Percentiles rank a stretch among this genome's conserved stretches.
Conservation (phyloP, 2,113 vertebrate genomes). For the Gobio gobio region DNA sequence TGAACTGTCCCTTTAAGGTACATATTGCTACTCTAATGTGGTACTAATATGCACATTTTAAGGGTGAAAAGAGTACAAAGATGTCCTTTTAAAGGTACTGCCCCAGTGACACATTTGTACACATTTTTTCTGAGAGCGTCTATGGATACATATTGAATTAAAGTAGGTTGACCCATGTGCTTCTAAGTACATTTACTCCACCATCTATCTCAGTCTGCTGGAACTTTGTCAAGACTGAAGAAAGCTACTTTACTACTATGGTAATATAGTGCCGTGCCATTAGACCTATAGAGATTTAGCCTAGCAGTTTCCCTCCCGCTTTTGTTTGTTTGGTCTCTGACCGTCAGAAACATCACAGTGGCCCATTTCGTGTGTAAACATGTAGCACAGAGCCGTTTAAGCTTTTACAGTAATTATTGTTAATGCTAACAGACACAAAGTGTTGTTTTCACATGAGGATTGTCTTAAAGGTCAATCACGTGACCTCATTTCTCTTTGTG, state of each 20-base stretch:
- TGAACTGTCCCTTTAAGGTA: too few relatives aligned
- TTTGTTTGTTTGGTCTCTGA: not conserved
- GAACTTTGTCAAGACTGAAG: not conserved
- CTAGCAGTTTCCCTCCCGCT: not conserved
- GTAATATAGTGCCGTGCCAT: not conserved
- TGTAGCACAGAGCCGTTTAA: not conserved
- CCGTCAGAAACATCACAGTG: not conserved
- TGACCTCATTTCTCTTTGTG: not conserved
- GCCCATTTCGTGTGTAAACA: not conserved
- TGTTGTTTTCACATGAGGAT: slow-evolving; percentile 13
- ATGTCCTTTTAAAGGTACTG: too few relatives aligned
- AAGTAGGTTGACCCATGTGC: not conserved
- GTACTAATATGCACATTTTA: too few relatives aligned
- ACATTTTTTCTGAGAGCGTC: too few relatives aligned
- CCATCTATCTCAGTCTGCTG: not conserved
- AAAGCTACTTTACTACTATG: not conserved
- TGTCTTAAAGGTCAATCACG: slow-evolving; percentile 23
- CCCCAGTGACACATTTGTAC: too few relatives aligned
- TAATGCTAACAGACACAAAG: not conserved
- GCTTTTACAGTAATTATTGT: not conserved
- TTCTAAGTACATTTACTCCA: not conserved
- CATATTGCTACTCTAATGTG: too few relatives aligned
- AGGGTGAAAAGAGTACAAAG: too few relatives aligned
- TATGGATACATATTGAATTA: not conserved
- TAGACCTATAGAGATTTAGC: not conserved